Evolutionary conservation across 2,888 invertebrate species (phyloP).

Genomic region (Dinocampus coccinellae): DNA sequence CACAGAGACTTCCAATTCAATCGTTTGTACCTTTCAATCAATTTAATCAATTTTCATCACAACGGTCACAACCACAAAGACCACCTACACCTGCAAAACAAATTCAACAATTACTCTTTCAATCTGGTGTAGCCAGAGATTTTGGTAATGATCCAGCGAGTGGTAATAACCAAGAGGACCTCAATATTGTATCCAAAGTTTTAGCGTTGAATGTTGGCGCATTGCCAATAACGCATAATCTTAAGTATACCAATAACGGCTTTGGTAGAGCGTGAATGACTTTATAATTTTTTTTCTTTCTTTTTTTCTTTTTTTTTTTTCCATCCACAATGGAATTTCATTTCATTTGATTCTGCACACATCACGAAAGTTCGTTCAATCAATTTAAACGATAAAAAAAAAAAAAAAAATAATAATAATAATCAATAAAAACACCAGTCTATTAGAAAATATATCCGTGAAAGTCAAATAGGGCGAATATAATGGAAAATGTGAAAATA

Average conservation of each 20-base stretch:
- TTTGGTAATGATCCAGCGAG: constrained; percentile 53
- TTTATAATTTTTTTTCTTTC: not conserved
- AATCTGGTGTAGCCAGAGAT: constrained; percentile 75
- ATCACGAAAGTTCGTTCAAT: constrained; percentile 32
- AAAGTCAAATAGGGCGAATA: constrained; percentile 27
- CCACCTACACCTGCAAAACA: constrained; percentile 72
- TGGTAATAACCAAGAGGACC: constrained; percentile 76
- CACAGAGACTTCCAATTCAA: constrained; percentile 57
- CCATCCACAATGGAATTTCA: not conserved
- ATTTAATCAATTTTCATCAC: constrained; percentile 50
- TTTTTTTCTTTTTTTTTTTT: no score
- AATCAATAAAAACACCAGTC: no score
- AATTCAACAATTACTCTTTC: constrained; percentile 76
- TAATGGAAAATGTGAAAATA: constrained; percentile 7
- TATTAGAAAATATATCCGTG: constrained; percentile 5
- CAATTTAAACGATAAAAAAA: not conserved
- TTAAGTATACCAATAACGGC: constrained; percentile 48
- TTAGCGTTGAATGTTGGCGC: constrained; percentile 83
- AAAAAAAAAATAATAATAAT: constrained; percentile 33
- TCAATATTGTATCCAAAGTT: constrained; percentile 86
- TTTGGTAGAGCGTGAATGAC: constrained; percentile 39
- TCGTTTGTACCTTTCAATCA: constrained; percentile 49
- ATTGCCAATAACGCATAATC: constrained; percentile 61
- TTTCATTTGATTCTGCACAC: constrained; percentile 10
- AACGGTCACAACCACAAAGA: constrained; percentile 44